These are phyloP conservation scores for Aleiodes alternator DNA, from an alignment of 2,888 invertebrate genomes.

Conservation along the genomic window DNA sequence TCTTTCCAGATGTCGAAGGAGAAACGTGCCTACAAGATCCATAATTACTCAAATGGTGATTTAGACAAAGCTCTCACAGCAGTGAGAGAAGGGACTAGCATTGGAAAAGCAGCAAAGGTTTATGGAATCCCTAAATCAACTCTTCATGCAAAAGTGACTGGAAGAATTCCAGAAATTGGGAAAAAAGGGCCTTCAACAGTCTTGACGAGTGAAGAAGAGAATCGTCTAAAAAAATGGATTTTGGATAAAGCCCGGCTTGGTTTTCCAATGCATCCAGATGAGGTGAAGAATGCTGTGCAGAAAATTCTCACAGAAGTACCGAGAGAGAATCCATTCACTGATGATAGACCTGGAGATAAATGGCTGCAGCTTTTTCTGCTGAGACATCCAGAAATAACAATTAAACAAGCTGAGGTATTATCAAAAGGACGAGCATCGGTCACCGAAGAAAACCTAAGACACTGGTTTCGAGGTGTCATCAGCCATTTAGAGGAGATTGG, in stretches of 20 bases:
- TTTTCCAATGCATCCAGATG: conserved; percentile 60
- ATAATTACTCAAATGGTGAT: too few species aligned
- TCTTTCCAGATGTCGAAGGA: too few species aligned
- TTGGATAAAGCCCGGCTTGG: conserved; percentile 55
- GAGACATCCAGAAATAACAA: conserved; percentile 58
- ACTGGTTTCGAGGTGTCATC: conserved; percentile 57
- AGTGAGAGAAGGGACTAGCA: too few species aligned
- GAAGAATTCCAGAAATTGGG: conserved; percentile 36
- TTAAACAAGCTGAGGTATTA: conserved; percentile 57
- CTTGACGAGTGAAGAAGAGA: conserved; percentile 46
- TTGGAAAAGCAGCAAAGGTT: too few species aligned
- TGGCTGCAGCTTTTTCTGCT: conserved; percentile 61
- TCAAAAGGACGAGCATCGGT: conserved; percentile 58
- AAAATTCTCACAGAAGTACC: conserved; percentile 47
- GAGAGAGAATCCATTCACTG: conserved; percentile 56
- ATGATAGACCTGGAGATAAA: conserved; percentile 59
- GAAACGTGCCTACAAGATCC: too few species aligned
- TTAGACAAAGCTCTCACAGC: too few species aligned
- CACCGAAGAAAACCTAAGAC: conserved; percentile 57
- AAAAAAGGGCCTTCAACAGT: conserved; percentile 39
- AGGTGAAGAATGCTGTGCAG: conserved; percentile 59
- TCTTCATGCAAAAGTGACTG: conserved; percentile 45
- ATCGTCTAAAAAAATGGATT: conserved; percentile 53
- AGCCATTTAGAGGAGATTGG: conserved; percentile 53
- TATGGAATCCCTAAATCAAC: too few species aligned